Base-by-base conservation (phyloP, 2,113 vertebrate species). In the Gymnorhina tibicen region DNA sequence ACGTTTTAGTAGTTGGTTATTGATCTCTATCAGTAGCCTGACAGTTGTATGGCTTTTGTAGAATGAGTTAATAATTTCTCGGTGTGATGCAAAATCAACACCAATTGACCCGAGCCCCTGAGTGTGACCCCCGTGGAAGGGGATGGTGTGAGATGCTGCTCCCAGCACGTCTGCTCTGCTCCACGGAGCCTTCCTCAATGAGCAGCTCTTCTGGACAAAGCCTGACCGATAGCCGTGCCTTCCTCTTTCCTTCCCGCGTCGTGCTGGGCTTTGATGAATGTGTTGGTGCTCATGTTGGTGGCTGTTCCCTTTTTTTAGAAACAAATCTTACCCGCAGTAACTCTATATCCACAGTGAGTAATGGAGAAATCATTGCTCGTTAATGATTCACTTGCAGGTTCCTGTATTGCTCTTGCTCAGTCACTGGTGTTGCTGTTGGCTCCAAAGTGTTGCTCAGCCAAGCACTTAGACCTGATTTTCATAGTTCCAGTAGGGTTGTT, bases 351-450 rank as follows among this genome's bases (percentile, higher is more conserved):
- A 60, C 7, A 7, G 92, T 96, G 96, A 96, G 89, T 92, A 96
- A 97, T 89, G 83, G 90, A 96, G 94, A 86, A 86, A 81, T 94
- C 88, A 87, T 89, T 81, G 79, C 91, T 93, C 19, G 84, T 96
- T 92, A 96, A 87, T 96, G 95, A 96, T 97, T 96, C 96, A 95
- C 83, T 53, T 26, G 39, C 83, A 75, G 88, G 95, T 95, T 96
- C 95, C 93, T 84, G 68, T 86, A 62, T 49, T 85, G 84, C 79
- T 80, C 50, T 52, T 79, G 87, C 85, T 95, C 85, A 74, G 70
- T 76, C 56, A 4, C 52, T 93, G 69, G 39, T 73, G 82, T 87
- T 91, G 85, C 76, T 76, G 32, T 84, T 96, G 62, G 58, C 73
- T 68, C 3, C 16, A 1, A 12, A 73, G 47, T 6, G 15, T 86